Conservation (phyloP, 2,888 invertebrate species). For the Diplolepis rosae region DNA sequence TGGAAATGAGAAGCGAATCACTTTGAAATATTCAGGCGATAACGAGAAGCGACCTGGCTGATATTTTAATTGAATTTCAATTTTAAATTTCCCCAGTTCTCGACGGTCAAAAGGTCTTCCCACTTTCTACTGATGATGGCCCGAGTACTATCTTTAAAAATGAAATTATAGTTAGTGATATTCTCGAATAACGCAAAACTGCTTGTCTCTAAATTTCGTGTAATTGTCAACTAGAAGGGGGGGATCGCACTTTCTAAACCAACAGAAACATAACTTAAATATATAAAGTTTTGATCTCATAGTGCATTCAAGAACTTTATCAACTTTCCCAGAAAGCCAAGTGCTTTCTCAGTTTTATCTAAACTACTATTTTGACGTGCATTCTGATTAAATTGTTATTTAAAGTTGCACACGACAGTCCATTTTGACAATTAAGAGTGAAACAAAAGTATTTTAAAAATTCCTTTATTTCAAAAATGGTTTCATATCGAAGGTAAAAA, state of each 20-base stretch:
- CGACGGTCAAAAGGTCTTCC: neutral
- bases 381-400: slow-evolving; percentile 14
- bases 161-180: neutral
- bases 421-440: neutral
- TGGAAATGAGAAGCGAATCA: neutral
- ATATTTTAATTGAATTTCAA: slow-evolving; percentile 29
- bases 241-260: neutral
- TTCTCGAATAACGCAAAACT: neutral
- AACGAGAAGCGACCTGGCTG: slow-evolving; percentile 16
- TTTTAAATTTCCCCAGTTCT: slow-evolving; percentile 8
- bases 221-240: slow-evolving; percentile 20
- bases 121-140: slow-evolving; percentile 6
- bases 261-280: slow-evolving; percentile 15
- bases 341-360: slow-evolving; percentile 20
- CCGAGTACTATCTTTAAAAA: neutral
- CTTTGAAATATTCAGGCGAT: slow-evolving; percentile 21
- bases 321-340: neutral
- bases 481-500: no score
- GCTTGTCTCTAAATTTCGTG: neutral
- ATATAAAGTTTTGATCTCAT: slow-evolving; percentile 14
- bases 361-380: neutral
- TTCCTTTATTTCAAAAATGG: no score
- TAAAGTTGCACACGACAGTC: neutral
- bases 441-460: neutral
- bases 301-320: neutral